phyloP scores from a whole-genome alignment of 2,113 vertebrate genomes.

The Sorex fumeus region DNA sequence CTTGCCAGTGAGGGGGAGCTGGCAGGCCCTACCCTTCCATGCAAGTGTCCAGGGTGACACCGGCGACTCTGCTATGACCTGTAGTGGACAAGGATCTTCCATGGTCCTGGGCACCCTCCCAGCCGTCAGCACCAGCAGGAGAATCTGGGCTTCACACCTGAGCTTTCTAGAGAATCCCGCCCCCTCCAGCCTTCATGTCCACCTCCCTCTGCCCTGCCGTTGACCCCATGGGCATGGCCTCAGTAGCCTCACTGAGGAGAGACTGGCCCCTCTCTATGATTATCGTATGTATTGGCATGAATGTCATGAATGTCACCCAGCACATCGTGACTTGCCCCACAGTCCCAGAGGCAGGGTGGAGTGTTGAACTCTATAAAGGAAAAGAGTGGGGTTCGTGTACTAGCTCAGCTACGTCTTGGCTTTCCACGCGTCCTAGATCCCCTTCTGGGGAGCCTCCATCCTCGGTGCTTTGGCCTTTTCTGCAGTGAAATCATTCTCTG shows the following conservation, averaged over 20 bases:
- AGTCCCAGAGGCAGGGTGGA: neutral
- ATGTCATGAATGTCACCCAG: neutral
- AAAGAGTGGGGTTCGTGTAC: conserved; percentile 16
- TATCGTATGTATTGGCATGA: no score
- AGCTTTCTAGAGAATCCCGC: no score
- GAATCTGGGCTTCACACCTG: neutral
- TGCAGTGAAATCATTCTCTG: conserved; percentile 79
- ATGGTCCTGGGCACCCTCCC: neutral
- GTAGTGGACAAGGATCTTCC: neutral
- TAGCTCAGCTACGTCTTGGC: neutral
- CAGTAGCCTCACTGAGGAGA: no score
- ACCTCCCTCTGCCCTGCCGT: neutral
- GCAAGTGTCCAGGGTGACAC: neutral
- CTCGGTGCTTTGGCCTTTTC: conserved; percentile 74
- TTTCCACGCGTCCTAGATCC: conserved; percentile 20
- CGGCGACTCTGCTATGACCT: neutral
- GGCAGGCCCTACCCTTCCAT: neutral
- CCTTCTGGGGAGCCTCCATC: conserved; percentile 57
- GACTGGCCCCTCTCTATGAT: no score
- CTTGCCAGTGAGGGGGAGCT: no score
- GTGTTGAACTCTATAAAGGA: conserved; percentile 1
- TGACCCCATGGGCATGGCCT: rapidly evolving
- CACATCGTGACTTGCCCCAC: no score
- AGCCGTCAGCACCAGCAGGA: neutral
- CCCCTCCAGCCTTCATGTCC: neutral